Evolutionary conservation across 2,113 vertebrate species (phyloP).

Genomic region (Phrynosoma platyrhinos): DNA sequence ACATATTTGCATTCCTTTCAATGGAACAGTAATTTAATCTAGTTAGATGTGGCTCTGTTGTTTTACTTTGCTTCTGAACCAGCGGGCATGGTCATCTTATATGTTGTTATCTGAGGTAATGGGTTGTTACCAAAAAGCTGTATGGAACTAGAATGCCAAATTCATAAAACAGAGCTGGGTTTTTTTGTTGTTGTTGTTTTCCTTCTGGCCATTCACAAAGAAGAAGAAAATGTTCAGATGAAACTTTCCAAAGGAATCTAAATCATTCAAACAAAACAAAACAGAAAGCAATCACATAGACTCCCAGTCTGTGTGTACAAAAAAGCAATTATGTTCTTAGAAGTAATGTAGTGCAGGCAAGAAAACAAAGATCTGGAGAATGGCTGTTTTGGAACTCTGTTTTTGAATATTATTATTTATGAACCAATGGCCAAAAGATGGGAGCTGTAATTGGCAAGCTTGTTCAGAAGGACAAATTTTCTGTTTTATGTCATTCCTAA

Average conservation of each 20-base stretch:
- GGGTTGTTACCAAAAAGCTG: slow-evolving; percentile 9
- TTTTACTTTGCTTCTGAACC: background rate
- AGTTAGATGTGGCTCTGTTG: background rate
- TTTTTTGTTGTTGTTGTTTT: background rate
- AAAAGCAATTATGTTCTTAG: background rate
- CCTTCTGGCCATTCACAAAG: background rate
- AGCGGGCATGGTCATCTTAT: background rate
- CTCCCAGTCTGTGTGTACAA: background rate
- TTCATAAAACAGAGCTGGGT: background rate
- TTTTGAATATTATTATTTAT: background rate
- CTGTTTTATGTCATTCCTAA: background rate
- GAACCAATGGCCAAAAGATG: background rate
- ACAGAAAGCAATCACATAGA: background rate
- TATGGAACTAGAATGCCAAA: background rate
- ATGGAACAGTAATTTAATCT: slow-evolving; percentile 9
- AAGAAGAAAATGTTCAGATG: background rate
- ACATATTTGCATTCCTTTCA: background rate
- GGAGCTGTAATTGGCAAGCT: background rate
- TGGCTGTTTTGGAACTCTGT: background rate
- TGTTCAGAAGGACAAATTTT: background rate
- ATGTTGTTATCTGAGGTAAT: slow-evolving; percentile 11
- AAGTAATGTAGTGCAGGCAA: background rate
- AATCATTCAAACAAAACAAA: background rate
- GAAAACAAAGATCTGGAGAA: background rate
- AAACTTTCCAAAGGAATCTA: background rate